Evolutionary conservation across 1,140 invertebrate genomes (phyloP), one percentile per base, ranked within the genome.

Genomic region (Uloborus diversus): DNA sequence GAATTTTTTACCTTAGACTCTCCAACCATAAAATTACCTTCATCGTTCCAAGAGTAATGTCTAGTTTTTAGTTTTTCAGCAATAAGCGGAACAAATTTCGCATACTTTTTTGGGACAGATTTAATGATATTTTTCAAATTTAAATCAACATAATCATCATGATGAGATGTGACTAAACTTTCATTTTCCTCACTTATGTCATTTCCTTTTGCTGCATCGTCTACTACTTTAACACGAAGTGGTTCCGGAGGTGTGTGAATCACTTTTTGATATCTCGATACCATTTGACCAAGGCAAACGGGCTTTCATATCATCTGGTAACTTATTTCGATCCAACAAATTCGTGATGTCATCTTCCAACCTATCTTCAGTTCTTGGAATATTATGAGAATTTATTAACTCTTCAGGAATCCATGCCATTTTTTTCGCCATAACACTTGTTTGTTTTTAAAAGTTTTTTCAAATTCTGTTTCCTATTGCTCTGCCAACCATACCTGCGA

Each of bases 11-110:
- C n/a, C 25, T n/a, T n/a, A n/a, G n/a, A 27, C 9, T 28, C 30
- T 27, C 30, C 25, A 20, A 27, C 57, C 25, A 27, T 3, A 28
- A 61, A 11, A 11, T 27, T 28, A 27, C 30, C 57, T 61, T n/a
- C 57, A 32, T 42, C 30, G 62, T 51, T 62, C 35, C 37, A 73
- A 9, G 37, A 62, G 47, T 61, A 61, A 32, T 13, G 11, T 20
- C 56, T 25, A 1, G 14, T 47, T 32, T 61, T 28, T 25, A 75
- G 33, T 62, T 75, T 73, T 62, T 75, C 70, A 9, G 30, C n/a
- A 20, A 75, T 61, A 4, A 37, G 17, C n/a, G 70, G 23, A 27
- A 73, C 33, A 61, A 73, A 73, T 61, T 51, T 73, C 9, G 30
- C 9, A 28, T n/a, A 61, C 2, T 27, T 28, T 14, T 37, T 2